Conservation (phyloP, 2,113 vertebrate species). For the Ictidomys tridecemlineatus region DNA sequence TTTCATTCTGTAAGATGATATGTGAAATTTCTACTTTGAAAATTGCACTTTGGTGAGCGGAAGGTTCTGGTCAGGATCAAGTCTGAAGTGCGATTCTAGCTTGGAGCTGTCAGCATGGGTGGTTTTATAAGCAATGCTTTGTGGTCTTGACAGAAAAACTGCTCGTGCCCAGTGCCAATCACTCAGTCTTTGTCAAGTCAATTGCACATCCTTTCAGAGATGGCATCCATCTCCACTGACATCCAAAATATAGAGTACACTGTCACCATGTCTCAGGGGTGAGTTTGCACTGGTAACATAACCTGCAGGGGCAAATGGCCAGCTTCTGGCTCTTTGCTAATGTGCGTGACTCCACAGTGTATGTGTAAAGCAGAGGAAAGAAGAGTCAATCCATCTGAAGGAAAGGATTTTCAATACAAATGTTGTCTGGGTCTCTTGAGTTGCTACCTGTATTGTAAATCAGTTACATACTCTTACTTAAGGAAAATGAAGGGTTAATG, state of each 20-base stretch:
- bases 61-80: constrained; percentile 34
- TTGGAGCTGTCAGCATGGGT: constrained; percentile 71
- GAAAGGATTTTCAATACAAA: neutral
- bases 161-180: constrained; percentile 74
- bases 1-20: constrained; percentile 57
- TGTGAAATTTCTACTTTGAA: constrained; percentile 22
- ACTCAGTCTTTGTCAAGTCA: constrained; percentile 77
- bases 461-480: neutral
- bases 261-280: constrained; percentile 22
- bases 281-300: neutral
- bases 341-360: neutral
- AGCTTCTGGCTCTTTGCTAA: neutral
- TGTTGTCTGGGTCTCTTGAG: neutral
- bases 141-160: constrained; percentile 80
- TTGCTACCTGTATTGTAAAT: neutral
- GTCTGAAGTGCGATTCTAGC: constrained; percentile 51
- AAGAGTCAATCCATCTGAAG: neutral
- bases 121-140: constrained; percentile 68
- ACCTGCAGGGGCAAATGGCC: neutral
- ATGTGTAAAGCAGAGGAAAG: neutral
- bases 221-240: constrained; percentile 70
- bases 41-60: constrained; percentile 41
- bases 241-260: constrained; percentile 62
- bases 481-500: neutral
- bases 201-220: constrained; percentile 70